These are phyloP conservation scores for Mirza zaza DNA, from an alignment of 2,113 vertebrate genomes.

Conservation along the genomic window DNA sequence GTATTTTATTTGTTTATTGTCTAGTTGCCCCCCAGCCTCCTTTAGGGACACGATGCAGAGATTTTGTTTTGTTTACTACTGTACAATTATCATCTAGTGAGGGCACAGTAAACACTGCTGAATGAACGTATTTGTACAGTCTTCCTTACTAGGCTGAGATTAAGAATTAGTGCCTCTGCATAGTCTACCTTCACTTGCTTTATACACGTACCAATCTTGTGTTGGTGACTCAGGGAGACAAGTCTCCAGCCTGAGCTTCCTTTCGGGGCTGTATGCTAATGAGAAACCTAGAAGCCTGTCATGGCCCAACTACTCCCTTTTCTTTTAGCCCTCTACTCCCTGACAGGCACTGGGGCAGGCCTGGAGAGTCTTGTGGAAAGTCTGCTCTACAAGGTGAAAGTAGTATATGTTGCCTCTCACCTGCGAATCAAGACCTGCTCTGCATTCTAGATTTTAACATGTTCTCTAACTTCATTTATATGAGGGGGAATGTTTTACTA, in stretches of 20 bases:
- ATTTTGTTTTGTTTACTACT: background rate
- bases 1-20: background rate
- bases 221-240: background rate
- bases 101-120: background rate
- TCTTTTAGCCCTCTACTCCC: background rate
- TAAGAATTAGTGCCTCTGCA: background rate
- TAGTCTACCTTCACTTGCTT: background rate
- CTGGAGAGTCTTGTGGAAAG: background rate
- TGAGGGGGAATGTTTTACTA: background rate
- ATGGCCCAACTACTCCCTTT: too few species aligned
- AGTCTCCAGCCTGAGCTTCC: background rate
- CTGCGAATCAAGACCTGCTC: background rate
- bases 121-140: background rate
- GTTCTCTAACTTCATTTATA: background rate
- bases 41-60: background rate
- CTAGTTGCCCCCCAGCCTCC: background rate
- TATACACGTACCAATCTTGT: background rate
- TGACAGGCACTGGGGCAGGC: too few species aligned
- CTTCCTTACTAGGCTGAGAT: background rate
- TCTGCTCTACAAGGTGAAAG: background rate
- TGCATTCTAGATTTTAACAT: background rate
- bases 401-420: background rate
- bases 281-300: background rate
- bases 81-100: background rate
- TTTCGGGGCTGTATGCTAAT: background rate